Evolutionary conservation across 2,888 invertebrate species (phyloP), one percentile per base, ranked within the genome.

Genomic region (Leptinotarsa haldemani): DNA sequence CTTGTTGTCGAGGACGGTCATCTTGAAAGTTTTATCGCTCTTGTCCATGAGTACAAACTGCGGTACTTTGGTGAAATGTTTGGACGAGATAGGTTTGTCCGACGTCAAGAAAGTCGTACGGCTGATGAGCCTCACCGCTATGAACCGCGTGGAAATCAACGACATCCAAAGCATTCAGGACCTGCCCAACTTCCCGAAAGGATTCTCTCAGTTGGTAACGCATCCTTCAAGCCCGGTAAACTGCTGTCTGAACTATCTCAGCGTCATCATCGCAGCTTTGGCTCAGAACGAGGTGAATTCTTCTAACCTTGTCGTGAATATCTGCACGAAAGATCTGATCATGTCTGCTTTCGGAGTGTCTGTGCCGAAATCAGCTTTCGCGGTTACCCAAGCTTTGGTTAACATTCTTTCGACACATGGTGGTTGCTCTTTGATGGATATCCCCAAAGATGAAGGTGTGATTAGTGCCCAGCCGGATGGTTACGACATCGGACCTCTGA

Each of bases 331-430:
- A 76, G 87, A 88, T 79, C 79, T 88, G 65, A 79, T 90, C 4
- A 89, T 90, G 76, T 85, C 87, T 52, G 88, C 89, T 16, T 86
- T 87, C 46, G 86, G 86, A 15, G 78, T 83, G 50, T 75, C 80
- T n/a, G 80, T 84, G 25, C 84, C 84, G 22, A 86, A 80, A 82
- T 85, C 82, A 79, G 87, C 81, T 82, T 86, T 91, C 82, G 89
- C 90, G 18, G 91, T 92, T 3, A 91, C 90, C 3, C 91, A 91
- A 85, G 90, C 91, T 13, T 85, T 92, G 13, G 91, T 92, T 1
- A 88, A 89, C 67, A 88, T 92, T 47, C 86, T 92, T 5, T 88
- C 89, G 1, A 85, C 86, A 2, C 87, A 89, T 75, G 88, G 89
- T 3, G 88, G 88, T 79, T 86, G 84, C 75, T 87, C 87, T 13